A percentile compares a stretch with the other conserved stretches of the same genome.
These are phyloP conservation scores for Amphilophus citrinellus DNA, from an alignment of 2,113 vertebrate species.

Conservation along the genomic window DNA sequence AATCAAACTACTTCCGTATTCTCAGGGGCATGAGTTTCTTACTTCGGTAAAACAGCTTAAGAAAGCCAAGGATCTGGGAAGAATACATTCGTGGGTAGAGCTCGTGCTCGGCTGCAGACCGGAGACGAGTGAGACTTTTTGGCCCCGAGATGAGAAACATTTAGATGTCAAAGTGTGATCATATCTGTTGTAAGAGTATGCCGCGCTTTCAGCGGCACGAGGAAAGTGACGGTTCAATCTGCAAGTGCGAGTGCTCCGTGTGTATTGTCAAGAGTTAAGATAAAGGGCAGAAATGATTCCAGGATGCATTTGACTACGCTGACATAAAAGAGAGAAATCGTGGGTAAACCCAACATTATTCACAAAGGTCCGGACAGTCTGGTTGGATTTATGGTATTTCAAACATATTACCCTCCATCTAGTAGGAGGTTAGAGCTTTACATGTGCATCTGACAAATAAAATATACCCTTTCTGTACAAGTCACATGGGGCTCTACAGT, in stretches of 20 bases:
- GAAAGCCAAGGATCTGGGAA: background rate
- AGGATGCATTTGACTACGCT: slow-evolving; percentile 8
- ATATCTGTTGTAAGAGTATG: slow-evolving; percentile 13
- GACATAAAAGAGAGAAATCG: slow-evolving; percentile 46
- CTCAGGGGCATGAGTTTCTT: background rate
- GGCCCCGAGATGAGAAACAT: slow-evolving; percentile 31
- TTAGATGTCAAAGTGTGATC: slow-evolving; percentile 34
- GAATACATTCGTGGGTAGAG: background rate
- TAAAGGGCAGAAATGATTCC: slow-evolving; percentile 44
- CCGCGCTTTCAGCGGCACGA: background rate
- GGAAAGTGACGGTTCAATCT: slow-evolving; percentile 44
- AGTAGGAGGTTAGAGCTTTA: slow-evolving; percentile 22
- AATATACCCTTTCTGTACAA: slow-evolving; percentile 43
- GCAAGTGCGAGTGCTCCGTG: background rate
- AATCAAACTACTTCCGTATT: background rate
- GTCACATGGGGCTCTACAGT: slow-evolving; percentile 11
- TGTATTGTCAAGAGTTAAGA: slow-evolving; percentile 39
- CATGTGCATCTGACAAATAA: slow-evolving; percentile 59
- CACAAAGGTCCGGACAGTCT: slow-evolving; percentile 19
- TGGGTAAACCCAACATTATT: slow-evolving; percentile 45
- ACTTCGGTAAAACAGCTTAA: background rate
- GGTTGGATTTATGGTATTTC: slow-evolving; percentile 55
- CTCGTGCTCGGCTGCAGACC: background rate
- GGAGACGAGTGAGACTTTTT: slow-evolving; percentile 9
- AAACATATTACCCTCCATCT: slow-evolving; percentile 44